A percentile compares a stretch with the other conserved stretches of the same genome.
Conservation (phyloP, 2,797 vertebrate species). For the Chrosomus eos region DNA sequence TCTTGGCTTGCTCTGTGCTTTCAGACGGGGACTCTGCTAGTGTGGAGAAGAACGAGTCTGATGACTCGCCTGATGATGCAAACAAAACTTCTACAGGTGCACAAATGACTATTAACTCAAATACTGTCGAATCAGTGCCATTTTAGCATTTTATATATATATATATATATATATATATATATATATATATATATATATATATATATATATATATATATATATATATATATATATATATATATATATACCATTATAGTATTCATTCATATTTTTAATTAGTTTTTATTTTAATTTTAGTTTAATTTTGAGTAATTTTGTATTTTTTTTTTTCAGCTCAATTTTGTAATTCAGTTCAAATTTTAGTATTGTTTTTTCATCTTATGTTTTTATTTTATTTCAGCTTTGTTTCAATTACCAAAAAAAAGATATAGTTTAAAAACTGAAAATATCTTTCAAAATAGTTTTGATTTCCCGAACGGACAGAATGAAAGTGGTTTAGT, state of each 20-base stretch:
- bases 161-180: too few species aligned
- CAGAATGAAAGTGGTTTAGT: not conserved
- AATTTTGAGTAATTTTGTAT: not conserved
- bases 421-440: not conserved
- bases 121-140: not conserved
- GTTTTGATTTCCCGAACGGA: not conserved
- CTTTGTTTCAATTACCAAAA: too few species aligned
- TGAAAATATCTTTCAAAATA: not conserved
- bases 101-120: not conserved
- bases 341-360: too few species aligned
- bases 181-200: too few species aligned
- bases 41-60: constrained; percentile 19
- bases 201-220: too few species aligned
- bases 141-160: not conserved
- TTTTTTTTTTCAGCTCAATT: too few species aligned
- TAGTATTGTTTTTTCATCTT: not conserved
- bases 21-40: constrained; percentile 41
- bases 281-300: not conserved
- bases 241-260: not conserved
- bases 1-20: not conserved
- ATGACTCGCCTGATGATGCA: not conserved
- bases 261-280: not conserved
- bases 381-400: not conserved
- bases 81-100: constrained; percentile 50
- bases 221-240: too few species aligned